phyloP scores from a whole-genome alignment of 2,888 invertebrate species.

The Tyria jacobaeae region DNA sequence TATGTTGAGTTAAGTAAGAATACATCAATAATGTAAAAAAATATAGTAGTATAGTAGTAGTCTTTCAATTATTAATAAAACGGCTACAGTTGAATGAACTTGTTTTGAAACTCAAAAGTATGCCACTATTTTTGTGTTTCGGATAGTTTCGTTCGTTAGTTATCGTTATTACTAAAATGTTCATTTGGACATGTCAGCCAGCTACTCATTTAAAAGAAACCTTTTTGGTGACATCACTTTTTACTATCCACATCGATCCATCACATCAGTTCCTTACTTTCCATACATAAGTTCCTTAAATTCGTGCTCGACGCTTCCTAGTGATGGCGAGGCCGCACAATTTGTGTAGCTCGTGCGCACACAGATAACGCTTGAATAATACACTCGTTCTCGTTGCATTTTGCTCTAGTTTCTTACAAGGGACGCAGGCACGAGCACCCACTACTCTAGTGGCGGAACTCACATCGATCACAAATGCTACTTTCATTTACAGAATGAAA shows the following conservation, averaged over 20 bases:
- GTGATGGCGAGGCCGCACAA: conserved; percentile 67
- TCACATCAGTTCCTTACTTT: conserved; percentile 44
- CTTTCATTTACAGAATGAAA: not conserved
- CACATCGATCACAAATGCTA: conserved; percentile 3
- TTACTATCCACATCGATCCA: conserved; percentile 26
- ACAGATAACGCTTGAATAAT: conserved; percentile 76
- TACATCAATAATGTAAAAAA: no score
- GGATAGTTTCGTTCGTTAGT: no score
- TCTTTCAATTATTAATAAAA: no score
- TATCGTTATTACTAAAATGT: not conserved
- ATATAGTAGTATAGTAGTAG: no score
- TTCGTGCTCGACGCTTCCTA: conserved; percentile 67
- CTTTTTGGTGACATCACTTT: conserved; percentile 17
- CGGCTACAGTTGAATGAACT: no score
- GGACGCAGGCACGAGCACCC: conserved; percentile 40
- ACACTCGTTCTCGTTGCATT: conserved; percentile 69
- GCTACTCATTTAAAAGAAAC: not conserved
- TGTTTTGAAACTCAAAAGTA: no score
- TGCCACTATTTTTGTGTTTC: no score
- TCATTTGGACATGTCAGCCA: not conserved
- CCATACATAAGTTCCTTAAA: no score
- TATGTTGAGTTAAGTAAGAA: no score
- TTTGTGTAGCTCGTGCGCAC: conserved; percentile 76
- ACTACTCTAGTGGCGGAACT: not conserved
- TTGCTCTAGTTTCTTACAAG: conserved; percentile 66